These are phyloP conservation scores for Lanius collurio DNA, from an alignment of 2,113 vertebrate species.

Conservation along the genomic window DNA sequence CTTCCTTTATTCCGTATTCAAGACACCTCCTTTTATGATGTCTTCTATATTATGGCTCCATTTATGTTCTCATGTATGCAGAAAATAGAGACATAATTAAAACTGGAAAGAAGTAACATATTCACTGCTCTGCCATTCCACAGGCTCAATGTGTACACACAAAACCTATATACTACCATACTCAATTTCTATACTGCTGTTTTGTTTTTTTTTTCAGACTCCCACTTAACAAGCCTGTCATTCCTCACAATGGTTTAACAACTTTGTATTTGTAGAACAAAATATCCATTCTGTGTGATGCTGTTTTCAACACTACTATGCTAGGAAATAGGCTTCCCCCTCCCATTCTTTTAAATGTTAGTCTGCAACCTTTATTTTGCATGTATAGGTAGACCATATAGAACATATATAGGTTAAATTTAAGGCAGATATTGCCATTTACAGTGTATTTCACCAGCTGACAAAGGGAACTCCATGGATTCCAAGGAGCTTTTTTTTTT, in stretches of 20 bases:
- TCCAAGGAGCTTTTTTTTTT: background rate
- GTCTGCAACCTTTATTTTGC: background rate
- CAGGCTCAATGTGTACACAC: background rate
- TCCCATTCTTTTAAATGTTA: background rate
- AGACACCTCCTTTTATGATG: background rate
- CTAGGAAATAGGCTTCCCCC: background rate
- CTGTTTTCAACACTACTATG: background rate
- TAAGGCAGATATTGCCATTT: background rate
- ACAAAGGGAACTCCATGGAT: background rate
- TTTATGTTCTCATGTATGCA: background rate
- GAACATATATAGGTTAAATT: too few species aligned
- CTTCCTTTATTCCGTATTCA: background rate
- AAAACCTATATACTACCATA: background rate
- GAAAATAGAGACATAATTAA: background rate
- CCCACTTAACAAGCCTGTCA: background rate
- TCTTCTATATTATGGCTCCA: background rate
- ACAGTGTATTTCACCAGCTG: background rate
- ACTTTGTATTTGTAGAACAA: background rate
- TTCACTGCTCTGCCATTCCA: background rate
- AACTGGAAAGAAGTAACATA: background rate
- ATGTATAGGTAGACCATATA: rapidly evolving
- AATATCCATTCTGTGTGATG: background rate
- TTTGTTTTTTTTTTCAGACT: background rate
- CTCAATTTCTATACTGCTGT: background rate
- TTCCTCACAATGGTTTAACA: background rate